A percentile compares a stretch with the other conserved stretches of the same genome.
Evolutionary conservation across 2,797 vertebrate species (phyloP).

Genomic region (Aulostomus chinensis): DNA sequence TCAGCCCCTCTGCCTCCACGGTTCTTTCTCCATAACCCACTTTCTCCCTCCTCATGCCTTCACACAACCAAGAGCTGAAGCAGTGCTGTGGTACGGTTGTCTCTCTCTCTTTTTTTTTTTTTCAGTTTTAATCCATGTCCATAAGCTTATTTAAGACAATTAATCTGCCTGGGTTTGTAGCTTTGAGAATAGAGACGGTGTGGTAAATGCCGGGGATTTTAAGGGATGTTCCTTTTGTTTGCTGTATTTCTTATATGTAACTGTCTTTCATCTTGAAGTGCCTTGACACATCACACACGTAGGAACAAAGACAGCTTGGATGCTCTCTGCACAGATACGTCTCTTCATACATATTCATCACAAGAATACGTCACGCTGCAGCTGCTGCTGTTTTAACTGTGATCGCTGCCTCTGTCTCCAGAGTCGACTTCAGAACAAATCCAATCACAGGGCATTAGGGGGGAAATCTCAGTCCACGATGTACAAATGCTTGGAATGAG

Average conservation of each 20-base stretch:
- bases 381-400: conserved; percentile 4
- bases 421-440: no score
- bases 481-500: no score
- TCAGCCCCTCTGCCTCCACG: conserved; percentile 46
- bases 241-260: neutral
- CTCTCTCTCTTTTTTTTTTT: no score
- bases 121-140: conserved; percentile 37
- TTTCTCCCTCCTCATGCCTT: conserved; percentile 26
- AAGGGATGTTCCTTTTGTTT: conserved; percentile 24
- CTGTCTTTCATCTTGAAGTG: neutral
- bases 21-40: conserved; percentile 33
- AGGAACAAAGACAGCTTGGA: conserved; percentile 1
- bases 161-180: conserved; percentile 49
- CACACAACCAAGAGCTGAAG: conserved; percentile 42
- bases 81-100: conserved; percentile 18
- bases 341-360: conserved; percentile 21
- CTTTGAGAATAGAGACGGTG: conserved; percentile 12
- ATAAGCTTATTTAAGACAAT: conserved; percentile 61
- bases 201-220: conserved; percentile 34
- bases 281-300: conserved; percentile 6
- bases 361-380: no score
- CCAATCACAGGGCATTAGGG: no score
- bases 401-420: conserved; percentile 8
- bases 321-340: conserved; percentile 17
- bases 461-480: no score